Base-by-base conservation (phyloP, 2,113 vertebrate species). In the Hipposideros armiger region DNA sequence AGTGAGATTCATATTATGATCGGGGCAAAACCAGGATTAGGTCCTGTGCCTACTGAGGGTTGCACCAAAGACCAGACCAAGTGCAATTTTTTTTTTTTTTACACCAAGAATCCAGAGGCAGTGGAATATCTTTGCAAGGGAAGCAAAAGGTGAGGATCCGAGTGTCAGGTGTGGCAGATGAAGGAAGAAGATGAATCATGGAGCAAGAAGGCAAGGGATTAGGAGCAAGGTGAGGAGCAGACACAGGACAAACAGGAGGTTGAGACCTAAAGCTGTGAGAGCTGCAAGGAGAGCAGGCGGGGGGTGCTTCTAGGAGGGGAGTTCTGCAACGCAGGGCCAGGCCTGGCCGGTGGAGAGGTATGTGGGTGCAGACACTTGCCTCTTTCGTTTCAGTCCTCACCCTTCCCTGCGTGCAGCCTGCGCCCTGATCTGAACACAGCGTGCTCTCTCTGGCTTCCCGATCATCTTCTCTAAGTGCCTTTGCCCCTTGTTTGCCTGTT, bases 291-390 rank as follows among this genome's bases (percentile, higher is more conserved):
- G 70, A 52, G 14, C 2, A 7, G 42, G 28, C 45, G 0, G 1
- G 58, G 26, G 17, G 8, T 3, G n/a, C 47, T 69, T 56, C 19
- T n/a, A 3, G 30, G 28, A 80, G 28, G 28, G 7, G 19, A 56
- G 66, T 26, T 24, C 76, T 24, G 1, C 0, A 0, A 17, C 4
- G n/a, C 24, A 7, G 7, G 50, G n/a, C 69, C 36, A 67, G 40
- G 42, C 30, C 42, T 8, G 50, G 50, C 45, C 16, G 1, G 0
- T 0, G 72, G 64, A 7, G 36, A 22, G 9, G 7, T 7, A 3
- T 1, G 66, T 20, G 3, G 36, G 19, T 58, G 3, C 42, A 24
- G 56, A 74, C 17, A 1, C 15, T 54, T 30, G 11, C 9, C 13
- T 40, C 54, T 40, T 54, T 17, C 11, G 20, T 36, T 4, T 47